Percentiles rank a stretch among this genome's conserved stretches.
Conservation (phyloP, 1,140 invertebrate species). For the Psix sp. region DNA sequence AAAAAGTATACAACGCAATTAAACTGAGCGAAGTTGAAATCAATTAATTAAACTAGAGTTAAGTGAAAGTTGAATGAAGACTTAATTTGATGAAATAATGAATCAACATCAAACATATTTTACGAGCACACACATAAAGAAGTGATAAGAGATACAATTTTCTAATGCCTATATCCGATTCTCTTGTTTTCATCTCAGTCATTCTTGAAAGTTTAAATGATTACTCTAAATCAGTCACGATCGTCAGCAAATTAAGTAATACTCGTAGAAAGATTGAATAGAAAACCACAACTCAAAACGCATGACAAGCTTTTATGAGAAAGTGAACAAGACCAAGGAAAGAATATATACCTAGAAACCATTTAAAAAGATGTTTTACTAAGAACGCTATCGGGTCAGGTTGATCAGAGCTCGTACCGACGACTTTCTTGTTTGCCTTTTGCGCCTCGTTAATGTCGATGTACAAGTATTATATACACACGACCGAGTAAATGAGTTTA, state of each 20-base stretch:
- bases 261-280: conserved; percentile 11
- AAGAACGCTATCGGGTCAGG: conserved; percentile 24
- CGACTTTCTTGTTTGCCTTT: conserved; percentile 57
- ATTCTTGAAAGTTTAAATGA: too few species aligned
- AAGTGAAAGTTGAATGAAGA: too few species aligned
- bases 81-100: too few species aligned
- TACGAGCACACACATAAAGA: too few species aligned
- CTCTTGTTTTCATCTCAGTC: too few species aligned
- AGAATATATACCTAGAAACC: conserved; percentile 42
- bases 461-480: conserved; percentile 41
- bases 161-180: too few species aligned
- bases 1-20: too few species aligned
- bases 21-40: too few species aligned
- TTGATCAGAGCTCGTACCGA: conserved; percentile 28
- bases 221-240: too few species aligned
- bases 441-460: conserved; percentile 42
- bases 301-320: conserved; percentile 41
- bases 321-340: conserved; percentile 49
- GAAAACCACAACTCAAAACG: conserved; percentile 11
- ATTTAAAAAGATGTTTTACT: conserved; percentile 51
- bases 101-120: too few species aligned
- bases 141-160: too few species aligned
- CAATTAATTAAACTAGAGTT: too few species aligned
- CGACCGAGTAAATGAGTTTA: conserved; percentile 39
- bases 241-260: conserved; percentile 15